These are phyloP conservation scores for Monomorium pharaonis DNA, from an alignment of 1,140 invertebrate genomes.

Conservation along the genomic window DNA sequence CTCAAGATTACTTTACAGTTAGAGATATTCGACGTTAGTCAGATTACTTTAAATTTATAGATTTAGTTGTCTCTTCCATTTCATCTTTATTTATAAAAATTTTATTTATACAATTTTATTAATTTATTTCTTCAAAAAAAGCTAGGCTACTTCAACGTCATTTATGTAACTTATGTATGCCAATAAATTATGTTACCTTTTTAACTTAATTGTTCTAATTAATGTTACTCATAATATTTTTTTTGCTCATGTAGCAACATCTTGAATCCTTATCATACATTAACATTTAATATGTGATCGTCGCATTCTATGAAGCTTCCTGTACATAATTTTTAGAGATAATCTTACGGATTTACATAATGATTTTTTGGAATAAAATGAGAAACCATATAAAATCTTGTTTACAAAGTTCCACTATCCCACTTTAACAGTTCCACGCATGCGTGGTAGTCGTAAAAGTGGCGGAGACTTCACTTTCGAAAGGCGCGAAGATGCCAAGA, in stretches of 20 bases:
- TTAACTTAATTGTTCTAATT: background rate
- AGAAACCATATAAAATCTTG: background rate
- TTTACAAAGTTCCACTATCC: conserved; percentile 7
- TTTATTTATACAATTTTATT: too few species aligned
- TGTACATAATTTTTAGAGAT: conserved; percentile 20
- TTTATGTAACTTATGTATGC: background rate
- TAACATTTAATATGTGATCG: conserved; percentile 17
- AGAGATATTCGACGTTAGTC: background rate
- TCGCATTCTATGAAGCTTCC: background rate
- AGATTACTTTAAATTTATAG: background rate
- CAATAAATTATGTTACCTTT: background rate
- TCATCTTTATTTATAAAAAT: too few species aligned
- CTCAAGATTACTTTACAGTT: background rate
- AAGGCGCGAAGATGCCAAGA: conserved; percentile 22
- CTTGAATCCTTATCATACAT: background rate
- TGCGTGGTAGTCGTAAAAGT: conserved; percentile 31
- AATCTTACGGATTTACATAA: conserved; percentile 30
- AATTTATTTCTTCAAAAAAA: background rate
- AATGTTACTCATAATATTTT: background rate
- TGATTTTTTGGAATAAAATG: conserved; percentile 21
- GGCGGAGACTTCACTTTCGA: conserved; percentile 6
- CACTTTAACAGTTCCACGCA: background rate
- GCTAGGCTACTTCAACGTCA: background rate
- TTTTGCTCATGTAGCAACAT: background rate
- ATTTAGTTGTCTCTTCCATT: too few species aligned